phyloP scores from a whole-genome alignment of 2,888 invertebrate genomes.

The Muscina levida region DNA sequence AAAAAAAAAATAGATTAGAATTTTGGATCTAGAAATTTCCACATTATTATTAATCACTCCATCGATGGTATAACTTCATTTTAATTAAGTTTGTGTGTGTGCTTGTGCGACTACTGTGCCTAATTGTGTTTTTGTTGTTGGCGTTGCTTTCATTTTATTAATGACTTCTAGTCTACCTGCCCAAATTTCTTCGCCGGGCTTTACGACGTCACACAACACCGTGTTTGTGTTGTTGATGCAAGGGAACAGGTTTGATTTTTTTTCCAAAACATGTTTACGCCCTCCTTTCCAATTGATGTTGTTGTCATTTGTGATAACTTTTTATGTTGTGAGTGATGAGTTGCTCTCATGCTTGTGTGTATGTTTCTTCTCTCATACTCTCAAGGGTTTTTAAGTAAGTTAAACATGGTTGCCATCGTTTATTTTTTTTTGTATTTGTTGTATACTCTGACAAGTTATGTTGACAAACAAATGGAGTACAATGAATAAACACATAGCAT shows the following conservation, averaged over 20 bases:
- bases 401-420: too few relatives aligned
- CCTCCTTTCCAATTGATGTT: neutral
- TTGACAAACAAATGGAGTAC: too few relatives aligned
- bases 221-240: slow-evolving; percentile 25
- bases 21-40: slow-evolving; percentile 36
- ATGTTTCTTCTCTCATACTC: too few relatives aligned
- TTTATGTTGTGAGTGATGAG: slow-evolving; percentile 20
- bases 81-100: neutral
- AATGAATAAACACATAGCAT: too few relatives aligned
- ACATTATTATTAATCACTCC: neutral
- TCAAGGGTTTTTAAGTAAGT: too few relatives aligned
- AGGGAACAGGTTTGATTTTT: slow-evolving; percentile 39
- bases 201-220: neutral
- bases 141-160: too few relatives aligned
- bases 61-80: neutral
- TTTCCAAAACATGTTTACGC: neutral
- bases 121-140: neutral
- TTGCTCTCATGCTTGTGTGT: neutral
- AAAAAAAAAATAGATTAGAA: too few relatives aligned
- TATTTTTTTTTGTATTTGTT: neutral
- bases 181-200: slow-evolving; percentile 20
- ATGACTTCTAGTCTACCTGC: slow-evolving; percentile 17
- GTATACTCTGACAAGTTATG: too few relatives aligned
- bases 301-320: neutral
- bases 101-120: neutral